These are phyloP conservation scores for Trichechus manatus DNA, from an alignment of 2,113 vertebrate genomes.

Conservation along the genomic window DNA sequence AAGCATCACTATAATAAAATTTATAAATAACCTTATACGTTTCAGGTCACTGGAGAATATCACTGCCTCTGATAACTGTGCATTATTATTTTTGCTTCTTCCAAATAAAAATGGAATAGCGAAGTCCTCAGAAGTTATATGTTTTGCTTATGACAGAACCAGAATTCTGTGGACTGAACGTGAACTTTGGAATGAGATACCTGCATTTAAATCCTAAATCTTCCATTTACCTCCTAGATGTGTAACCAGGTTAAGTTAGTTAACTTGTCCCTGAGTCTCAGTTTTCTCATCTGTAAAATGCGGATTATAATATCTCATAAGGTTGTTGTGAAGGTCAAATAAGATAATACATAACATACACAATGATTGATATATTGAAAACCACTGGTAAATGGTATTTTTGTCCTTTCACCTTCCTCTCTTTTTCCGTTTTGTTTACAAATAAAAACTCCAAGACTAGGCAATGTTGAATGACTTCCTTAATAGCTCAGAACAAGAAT, in stretches of 20 bases:
- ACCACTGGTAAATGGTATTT: neutral
- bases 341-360: neutral
- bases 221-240: neutral
- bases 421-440: neutral
- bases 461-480: too few species aligned
- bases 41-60: neutral
- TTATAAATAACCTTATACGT: neutral
- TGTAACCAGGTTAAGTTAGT: neutral
- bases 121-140: neutral
- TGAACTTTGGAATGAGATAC: neutral
- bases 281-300: neutral
- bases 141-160: neutral
- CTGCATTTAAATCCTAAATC: neutral
- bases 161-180: neutral
- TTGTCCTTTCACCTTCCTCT: neutral
- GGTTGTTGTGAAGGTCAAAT: neutral
- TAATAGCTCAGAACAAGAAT: neutral
- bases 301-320: neutral
- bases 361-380: neutral
- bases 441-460: neutral
- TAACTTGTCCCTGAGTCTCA: neutral
- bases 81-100: neutral
- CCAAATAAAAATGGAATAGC: neutral
- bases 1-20: constrained; percentile 32
- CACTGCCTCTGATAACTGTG: neutral